phyloP scores from a whole-genome alignment of 2,888 invertebrate species.

The Cosmia pyralina region DNA sequence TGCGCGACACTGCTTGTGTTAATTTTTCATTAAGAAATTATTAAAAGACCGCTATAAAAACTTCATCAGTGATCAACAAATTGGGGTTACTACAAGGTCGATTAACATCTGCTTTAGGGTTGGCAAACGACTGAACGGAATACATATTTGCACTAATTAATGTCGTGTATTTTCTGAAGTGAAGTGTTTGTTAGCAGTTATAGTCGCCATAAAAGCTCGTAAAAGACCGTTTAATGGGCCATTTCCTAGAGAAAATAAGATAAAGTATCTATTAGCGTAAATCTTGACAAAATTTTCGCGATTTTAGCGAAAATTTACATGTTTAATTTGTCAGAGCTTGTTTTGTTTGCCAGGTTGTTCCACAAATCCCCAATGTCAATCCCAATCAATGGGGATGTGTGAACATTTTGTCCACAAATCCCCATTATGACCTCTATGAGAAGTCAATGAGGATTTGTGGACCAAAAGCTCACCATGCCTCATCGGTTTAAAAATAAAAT shows the following conservation, averaged over 20 bases:
- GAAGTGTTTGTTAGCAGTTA: background rate
- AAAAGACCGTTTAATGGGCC: background rate
- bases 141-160: slow-evolving; percentile 51
- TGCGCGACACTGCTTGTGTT: slow-evolving; percentile 79
- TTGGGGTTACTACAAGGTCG: slow-evolving; percentile 83
- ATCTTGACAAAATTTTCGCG: background rate
- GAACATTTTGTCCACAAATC: too few relatives aligned
- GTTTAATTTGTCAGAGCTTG: slow-evolving; percentile 2
- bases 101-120: slow-evolving; percentile 74
- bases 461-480: too few relatives aligned
- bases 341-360: slow-evolving; percentile 49
- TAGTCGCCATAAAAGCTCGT: background rate
- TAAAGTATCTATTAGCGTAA: background rate
- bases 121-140: slow-evolving; percentile 57
- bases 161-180: slow-evolving; percentile 28
- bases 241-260: background rate
- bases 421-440: too few relatives aligned
- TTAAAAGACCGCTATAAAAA: slow-evolving; percentile 82
- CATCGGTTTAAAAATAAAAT: too few relatives aligned
- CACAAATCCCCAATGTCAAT: too few relatives aligned
- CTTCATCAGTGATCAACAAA: slow-evolving; percentile 78
- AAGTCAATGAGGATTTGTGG: too few relatives aligned
- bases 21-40: slow-evolving; percentile 84
- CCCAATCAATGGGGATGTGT: too few relatives aligned
- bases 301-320: slow-evolving; percentile 11